A percentile compares a stretch with the other conserved stretches of the same genome.
phyloP scores from a whole-genome alignment of 1,140 invertebrate genomes.

The Grapholita molesta region DNA sequence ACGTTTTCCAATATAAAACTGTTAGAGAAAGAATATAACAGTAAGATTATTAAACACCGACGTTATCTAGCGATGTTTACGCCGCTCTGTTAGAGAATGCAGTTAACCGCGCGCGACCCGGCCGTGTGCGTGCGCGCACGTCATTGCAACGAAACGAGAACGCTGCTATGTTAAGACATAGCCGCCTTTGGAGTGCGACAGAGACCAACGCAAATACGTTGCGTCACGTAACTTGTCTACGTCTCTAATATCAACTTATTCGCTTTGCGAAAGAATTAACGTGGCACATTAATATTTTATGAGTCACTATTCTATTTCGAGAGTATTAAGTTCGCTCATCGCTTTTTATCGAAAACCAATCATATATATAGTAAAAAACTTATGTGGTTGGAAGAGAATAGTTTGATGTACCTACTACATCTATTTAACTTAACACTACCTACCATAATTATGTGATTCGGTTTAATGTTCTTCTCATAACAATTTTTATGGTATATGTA shows the following conservation, averaged over 20 bases:
- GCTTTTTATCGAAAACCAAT: no score
- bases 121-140: conserved; percentile 45
- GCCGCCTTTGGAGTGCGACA: conserved; percentile 23
- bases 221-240: conserved; percentile 45
- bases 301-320: not conserved
- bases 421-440: no score
- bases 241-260: conserved; percentile 32
- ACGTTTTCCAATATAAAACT: not conserved
- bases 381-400: no score
- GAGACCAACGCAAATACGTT: conserved; percentile 30
- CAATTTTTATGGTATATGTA: no score
- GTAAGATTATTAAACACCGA: not conserved
- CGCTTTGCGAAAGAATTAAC: conserved; percentile 40
- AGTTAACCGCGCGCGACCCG: conserved; percentile 31
- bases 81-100: conserved; percentile 53
- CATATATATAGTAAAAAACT: no score
- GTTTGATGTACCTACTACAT: no score
- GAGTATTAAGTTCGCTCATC: not conserved
- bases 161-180: conserved; percentile 2
- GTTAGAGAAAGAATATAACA: not conserved
- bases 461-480: no score
- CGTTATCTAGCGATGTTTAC: conserved; percentile 34
- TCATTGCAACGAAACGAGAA: conserved; percentile 43
- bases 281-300: conserved; percentile 33
- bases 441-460: no score